Base-by-base conservation (phyloP, 2,113 vertebrate species). In the Hemichromis elongatus region DNA sequence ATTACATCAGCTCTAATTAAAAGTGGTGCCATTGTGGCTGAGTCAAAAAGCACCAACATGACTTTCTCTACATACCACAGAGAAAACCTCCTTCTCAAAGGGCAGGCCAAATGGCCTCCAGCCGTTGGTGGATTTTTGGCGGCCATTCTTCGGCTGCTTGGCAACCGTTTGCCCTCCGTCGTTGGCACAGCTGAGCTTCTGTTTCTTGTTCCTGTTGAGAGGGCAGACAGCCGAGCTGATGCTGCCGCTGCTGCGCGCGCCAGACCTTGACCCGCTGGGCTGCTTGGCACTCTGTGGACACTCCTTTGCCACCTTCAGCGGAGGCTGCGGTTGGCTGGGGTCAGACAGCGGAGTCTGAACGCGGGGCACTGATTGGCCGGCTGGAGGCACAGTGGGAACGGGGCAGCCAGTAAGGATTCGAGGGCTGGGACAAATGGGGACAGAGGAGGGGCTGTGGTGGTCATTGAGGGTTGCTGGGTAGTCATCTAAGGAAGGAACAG, bases 251-350 rank as follows among this genome's bases (percentile, higher is more conserved):
- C 96, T 96, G 4, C 97, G 96, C 4, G 97, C 96, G 2, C 97
- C 97, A 0, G 98, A 98, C 79, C 97, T 97, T 24, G 98, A 98
- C 80, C 97, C 97, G 2, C 97, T 98, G 82, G 98, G 98, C 18
- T 97, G 96, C 94, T 99, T 99, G 86, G 98, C 97, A 89, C 97
- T 98, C 96, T 98, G 98, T 0, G 98, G 98, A 88, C 98, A 98
- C 66, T 99, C 98, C 2, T 96, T 97, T 2, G 95, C 96, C 88
- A 96, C 95, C 75, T 95, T 95, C 92, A 96, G 94, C 53, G 93
- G 95, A 77, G 97, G 96, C 96, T 98, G 98, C 0, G 96, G 94
- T 77, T 91, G 93, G 88, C 92, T 92, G 90, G 97, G 97, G 90
- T 99, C 97, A 3, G 97, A 98, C 93, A 97, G 97, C 66, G 97